Conservation (phyloP, 2,797 vertebrate genomes). For the Hydrocynus forskahlii region DNA sequence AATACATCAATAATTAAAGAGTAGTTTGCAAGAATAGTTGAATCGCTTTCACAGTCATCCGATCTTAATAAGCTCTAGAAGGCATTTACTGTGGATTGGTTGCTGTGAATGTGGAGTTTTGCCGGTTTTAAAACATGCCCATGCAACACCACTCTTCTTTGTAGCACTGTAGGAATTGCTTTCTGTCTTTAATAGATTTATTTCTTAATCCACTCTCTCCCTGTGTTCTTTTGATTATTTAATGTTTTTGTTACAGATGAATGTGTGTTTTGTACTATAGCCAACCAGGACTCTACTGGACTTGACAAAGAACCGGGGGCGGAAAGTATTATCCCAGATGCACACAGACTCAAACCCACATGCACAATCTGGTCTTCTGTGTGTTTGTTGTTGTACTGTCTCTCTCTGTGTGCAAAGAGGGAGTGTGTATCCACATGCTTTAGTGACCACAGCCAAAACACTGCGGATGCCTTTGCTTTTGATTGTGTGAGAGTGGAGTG, state of each 20-base stretch:
- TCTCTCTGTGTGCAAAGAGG: conserved; percentile 24
- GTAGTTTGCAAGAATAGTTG: background rate
- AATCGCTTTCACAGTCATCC: background rate
- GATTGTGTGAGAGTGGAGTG: conserved; percentile 1
- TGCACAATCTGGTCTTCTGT: conserved; percentile 7
- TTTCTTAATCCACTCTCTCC: conserved; percentile 9
- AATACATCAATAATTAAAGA: too few species aligned
- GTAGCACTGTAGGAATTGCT: background rate
- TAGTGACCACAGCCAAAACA: background rate
- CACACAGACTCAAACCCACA: conserved; percentile 27
- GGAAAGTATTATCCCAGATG: conserved; percentile 24
- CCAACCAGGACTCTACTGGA: background rate
- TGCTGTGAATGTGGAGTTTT: background rate
- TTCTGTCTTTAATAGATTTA: conserved; percentile 20
- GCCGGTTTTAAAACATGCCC: background rate
- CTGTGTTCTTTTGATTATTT: background rate
- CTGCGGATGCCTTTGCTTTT: background rate
- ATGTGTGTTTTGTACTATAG: background rate
- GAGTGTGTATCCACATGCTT: conserved; percentile 4
- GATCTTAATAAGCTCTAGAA: background rate
- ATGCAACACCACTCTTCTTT: background rate
- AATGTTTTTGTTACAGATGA: conserved; percentile 4
- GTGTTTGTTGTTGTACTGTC: conserved; percentile 11
- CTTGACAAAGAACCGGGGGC: background rate
- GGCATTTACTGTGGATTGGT: background rate